Base-by-base conservation (phyloP, 37 sponge, comb jelly and placozoan species). In the Agelas oroides region DNA sequence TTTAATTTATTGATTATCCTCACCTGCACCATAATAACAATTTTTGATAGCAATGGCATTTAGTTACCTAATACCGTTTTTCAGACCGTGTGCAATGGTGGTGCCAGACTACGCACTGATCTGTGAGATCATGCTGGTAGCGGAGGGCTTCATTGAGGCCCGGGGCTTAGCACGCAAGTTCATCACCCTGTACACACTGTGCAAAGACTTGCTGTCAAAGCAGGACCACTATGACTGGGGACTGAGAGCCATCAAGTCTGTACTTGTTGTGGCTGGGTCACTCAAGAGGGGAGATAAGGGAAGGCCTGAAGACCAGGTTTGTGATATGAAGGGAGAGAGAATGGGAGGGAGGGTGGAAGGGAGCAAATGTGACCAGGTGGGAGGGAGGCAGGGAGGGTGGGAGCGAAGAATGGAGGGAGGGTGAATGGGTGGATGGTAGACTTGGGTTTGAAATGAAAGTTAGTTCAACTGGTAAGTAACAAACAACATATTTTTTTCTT, bases 221-320 rank as follows among this genome's bases (percentile, higher is more conserved):
- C 96, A 96, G 89, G 95, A 92, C 69, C 99, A 98, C 83, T 98
- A 98, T 79, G 99, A 98, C 82, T 98, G 99, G 99, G 99, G 99
- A 2, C 75, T 98, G 65, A 73, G 99, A 33, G 99, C 99, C 60
- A 98, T 98, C 85, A 98, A 98, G 89, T 96, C 97, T n/a, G 99
- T 98, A 15, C 87, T 98, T 77, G 99, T 98, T 58, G 99, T 98
- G 54, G 99, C 99, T 70, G 99, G 99, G 15, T 64, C 97, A 11
- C 90, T 98, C 15, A 98, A 98, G 91, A 91, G 99, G 83, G 88
- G 97, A 53, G 99, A 98, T 88, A 79, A 87, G 32, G 88, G 90
- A 39, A 89, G 99, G 67, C 99, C 99, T 21, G 99, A 98, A 67
- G 95, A 94, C 73, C 95, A 98, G 90, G 95, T 94, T 54, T 46